A percentile compares a stretch with the other conserved stretches of the same genome.
These are phyloP conservation scores for Crenichthys baileyi DNA, from an alignment of 2,797 vertebrate genomes.

Conservation along the genomic window DNA sequence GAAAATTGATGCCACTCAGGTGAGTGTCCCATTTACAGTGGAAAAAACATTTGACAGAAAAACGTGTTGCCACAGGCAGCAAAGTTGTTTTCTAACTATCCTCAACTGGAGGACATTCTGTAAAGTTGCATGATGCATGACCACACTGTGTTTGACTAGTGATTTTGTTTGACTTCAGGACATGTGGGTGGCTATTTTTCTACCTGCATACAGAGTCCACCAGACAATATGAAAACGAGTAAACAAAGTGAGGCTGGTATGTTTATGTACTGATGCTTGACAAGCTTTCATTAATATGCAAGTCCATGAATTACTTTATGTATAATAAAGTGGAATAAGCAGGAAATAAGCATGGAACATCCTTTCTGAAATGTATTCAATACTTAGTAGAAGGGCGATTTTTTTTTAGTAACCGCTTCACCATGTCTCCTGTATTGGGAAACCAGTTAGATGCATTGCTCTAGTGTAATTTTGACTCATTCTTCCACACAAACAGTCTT, in stretches of 20 bases:
- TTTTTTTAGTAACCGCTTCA: not conserved
- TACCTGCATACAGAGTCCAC: not conserved
- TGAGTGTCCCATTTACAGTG: conserved; percentile 58
- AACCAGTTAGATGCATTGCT: not conserved
- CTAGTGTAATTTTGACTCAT: not conserved
- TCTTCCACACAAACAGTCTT: not conserved
- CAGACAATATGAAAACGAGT: conserved; percentile 2
- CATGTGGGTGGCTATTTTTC: conserved; percentile 20
- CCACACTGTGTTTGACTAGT: conserved; percentile 39
- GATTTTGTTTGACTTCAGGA: conserved; percentile 37
- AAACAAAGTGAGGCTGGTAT: conserved; percentile 4
- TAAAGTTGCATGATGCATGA: conserved; percentile 29
- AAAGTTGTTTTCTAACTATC: not conserved
- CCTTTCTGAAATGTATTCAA: not conserved
- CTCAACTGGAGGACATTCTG: conserved; percentile 22
- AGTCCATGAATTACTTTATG: not conserved
- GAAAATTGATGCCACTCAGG: conserved; percentile 90
- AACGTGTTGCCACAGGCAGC: not conserved
- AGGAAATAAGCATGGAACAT: not conserved
- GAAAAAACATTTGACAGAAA: conserved; percentile 11
- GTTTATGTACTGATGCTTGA: conserved; percentile 20
- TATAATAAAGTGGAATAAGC: not conserved
- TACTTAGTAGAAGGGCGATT: too few species aligned
- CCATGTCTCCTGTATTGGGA: not conserved
- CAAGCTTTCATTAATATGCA: not conserved